Conservation (phyloP, 2,797 vertebrate species). For the Clarias laeviceps region DNA sequence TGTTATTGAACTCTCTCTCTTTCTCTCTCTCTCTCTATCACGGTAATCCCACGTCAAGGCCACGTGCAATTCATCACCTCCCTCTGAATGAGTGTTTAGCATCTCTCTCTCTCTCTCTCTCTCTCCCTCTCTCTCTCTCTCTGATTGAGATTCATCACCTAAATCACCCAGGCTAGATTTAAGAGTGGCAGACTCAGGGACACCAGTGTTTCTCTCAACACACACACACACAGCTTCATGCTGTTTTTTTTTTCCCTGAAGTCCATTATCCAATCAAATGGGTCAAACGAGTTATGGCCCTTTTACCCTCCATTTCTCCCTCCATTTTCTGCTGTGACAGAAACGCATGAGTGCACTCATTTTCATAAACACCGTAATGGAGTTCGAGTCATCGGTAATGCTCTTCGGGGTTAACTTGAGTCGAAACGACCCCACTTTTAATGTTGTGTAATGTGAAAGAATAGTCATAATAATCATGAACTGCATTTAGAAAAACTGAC, state of each 20-base stretch:
- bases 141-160: slow-evolving; percentile 34
- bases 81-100: neutral
- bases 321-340: slow-evolving; percentile 10
- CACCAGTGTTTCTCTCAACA: neutral
- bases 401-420: neutral
- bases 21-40: neutral
- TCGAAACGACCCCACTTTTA: neutral
- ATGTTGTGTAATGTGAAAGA: neutral
- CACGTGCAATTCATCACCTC: neutral
- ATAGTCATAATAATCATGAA: neutral
- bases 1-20: neutral
- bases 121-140: neutral
- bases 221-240: neutral
- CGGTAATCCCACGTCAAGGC: slow-evolving; percentile 9
- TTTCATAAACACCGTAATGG: slow-evolving; percentile 28
- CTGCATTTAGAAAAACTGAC: neutral
- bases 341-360: slow-evolving; percentile 13
- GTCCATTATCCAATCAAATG: slow-evolving; percentile 40
- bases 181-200: slow-evolving; percentile 25
- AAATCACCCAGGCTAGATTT: slow-evolving; percentile 29
- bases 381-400: slow-evolving; percentile 19
- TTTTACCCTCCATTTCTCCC: slow-evolving; percentile 12
- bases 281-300: slow-evolving; percentile 21
- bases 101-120: slow-evolving; percentile 12
- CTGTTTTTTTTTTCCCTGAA: neutral